Evolutionary conservation across 2,888 invertebrate species (phyloP), one percentile per base, ranked within the genome.

Genomic region (Drosophila paracracens): DNA sequence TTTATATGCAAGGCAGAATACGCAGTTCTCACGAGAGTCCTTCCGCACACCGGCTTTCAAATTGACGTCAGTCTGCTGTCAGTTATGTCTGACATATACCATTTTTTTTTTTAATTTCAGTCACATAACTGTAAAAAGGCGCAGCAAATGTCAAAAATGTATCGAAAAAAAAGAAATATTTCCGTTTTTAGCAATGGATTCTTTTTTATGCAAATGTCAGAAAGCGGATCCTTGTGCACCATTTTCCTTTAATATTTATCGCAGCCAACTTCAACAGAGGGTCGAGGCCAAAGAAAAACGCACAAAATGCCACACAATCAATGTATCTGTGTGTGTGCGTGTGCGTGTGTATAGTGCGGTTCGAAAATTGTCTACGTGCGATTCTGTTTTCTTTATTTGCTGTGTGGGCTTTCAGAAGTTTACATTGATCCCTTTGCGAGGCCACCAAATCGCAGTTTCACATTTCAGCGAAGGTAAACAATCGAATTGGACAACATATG

Each of bases 201-300:
- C 72, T 63, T 73, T 74, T 74, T 85, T 78, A 86, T 88, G 88
- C 79, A 85, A 86, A 88, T 85, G 69, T 54, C 71, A 70, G 74
- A 73, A 77, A 51, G 69, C 73, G 83, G 71, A 74, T 83, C 75
- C 76, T 72, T 81, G 79, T 66, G 88, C 81, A 68, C 79, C 81
- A 74, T 79, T 81, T 85, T 85, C 85, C 79, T 48, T 78, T 61
- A 36, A 58, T 74, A 86, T 76, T 80, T 77, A 74, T 79, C 71
- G 69, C 43, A 65, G 75, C 63, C 82, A 70, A 79, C 67, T 75
- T 61, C 11, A 43, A 35, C 38, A 48, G 43, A 71, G 66, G 70
- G 74, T 61, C 67, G 60, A 60, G 53, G 68, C 38, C 40, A 43
- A 54, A 54, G 54, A 54, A 52, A 56, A 73, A 66, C 66, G 64